These are phyloP conservation scores for Rhizoglyphus robini DNA, from an alignment of 1,140 invertebrate genomes.

Conservation along the genomic window DNA sequence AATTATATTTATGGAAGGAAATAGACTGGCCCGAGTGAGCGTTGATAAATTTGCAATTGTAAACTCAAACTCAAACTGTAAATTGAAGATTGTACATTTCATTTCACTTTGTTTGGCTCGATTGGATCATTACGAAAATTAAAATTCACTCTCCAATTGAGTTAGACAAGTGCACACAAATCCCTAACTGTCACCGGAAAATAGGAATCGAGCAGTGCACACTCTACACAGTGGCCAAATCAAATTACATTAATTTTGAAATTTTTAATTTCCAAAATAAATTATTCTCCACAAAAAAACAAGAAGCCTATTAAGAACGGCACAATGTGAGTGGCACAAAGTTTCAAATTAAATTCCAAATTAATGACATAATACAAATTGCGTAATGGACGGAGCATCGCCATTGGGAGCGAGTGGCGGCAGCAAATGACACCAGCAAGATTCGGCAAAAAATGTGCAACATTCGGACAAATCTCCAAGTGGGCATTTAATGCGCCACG, in stretches of 20 bases:
- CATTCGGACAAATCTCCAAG: background rate
- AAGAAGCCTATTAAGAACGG: constrained; percentile 6
- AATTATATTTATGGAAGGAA: background rate
- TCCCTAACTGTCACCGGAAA: background rate
- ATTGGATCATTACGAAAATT: background rate
- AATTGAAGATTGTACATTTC: no score
- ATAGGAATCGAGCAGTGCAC: background rate
- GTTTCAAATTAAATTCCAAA: constrained; percentile 14
- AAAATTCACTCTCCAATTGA: constrained; percentile 4
- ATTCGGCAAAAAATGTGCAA: background rate
- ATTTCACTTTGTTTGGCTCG: background rate
- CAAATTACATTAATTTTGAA: constrained; percentile 18
- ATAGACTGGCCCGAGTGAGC: background rate
- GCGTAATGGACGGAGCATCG: background rate
- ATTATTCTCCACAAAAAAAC: constrained; percentile 6
- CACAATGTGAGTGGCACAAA: background rate
- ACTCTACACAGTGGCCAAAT: background rate
- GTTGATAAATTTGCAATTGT: constrained; percentile 10
- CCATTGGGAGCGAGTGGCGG: background rate
- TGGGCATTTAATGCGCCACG: no score
- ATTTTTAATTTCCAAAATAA: constrained; percentile 18
- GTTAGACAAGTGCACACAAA: background rate
- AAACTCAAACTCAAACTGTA: background rate
- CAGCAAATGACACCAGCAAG: background rate
- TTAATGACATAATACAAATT: constrained; percentile 14